phyloP scores from a whole-genome alignment of 2,888 invertebrate species.

The Lasioglossum vierecki region DNA sequence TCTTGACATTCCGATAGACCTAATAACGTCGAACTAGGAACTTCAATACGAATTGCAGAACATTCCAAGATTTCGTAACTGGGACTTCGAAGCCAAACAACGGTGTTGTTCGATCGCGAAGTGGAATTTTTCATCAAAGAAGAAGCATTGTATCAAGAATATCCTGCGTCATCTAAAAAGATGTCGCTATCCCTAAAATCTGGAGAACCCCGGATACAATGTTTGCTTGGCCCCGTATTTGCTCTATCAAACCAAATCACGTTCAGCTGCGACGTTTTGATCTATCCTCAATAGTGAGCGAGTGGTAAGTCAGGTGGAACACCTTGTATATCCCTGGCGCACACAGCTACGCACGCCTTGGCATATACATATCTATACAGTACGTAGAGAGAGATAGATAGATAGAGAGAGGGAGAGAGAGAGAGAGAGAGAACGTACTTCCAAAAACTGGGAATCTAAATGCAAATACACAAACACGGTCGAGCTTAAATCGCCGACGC shows the following conservation, averaged over 20 bases:
- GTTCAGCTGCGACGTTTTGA: background rate
- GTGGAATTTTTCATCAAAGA: background rate
- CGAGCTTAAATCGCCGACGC: slow-evolving; percentile 48
- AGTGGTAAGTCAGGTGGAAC: slow-evolving; percentile 2
- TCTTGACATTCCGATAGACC: too few species aligned
- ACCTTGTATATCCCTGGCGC: background rate
- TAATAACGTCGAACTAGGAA: too few species aligned
- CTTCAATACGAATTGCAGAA: too few species aligned
- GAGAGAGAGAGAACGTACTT: slow-evolving; percentile 6
- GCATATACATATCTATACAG: background rate
- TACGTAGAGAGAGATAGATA: background rate
- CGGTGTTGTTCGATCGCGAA: background rate
- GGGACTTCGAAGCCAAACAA: too few species aligned
- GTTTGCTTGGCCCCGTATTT: background rate
- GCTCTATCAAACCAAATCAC: background rate
- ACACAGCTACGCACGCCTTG: background rate
- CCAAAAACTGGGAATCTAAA: slow-evolving; percentile 68
- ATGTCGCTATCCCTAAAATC: background rate
- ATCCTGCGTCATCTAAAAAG: background rate
- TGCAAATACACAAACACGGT: slow-evolving; percentile 64
- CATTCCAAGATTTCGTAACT: background rate
- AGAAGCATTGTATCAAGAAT: background rate
- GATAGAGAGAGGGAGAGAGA: background rate
- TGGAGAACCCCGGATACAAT: background rate
- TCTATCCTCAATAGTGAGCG: background rate